Evolutionary conservation across 1,140 invertebrate genomes (phyloP), one percentile per base, ranked within the genome.

Genomic region (Ylistrum balloti): DNA sequence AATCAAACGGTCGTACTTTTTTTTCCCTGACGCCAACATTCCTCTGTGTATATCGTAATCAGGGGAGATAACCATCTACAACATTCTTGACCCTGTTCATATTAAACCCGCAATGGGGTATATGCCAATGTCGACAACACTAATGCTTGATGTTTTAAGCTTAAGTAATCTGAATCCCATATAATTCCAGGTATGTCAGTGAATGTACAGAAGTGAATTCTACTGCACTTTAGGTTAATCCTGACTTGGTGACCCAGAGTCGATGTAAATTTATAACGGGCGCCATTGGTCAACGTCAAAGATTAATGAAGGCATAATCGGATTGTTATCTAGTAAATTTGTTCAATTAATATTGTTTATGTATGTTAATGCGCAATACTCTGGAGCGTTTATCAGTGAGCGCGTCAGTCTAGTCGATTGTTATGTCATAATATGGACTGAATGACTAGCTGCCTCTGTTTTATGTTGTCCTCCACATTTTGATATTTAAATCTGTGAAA

Each of bases 51-150:
- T 28, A 28, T 74, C 56, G 56, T 74, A 28, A 74, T 74, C 1
- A 7, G 56, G 2, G 22, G 3, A 74, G 56, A 74, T 74, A 74
- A n/a, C 56, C 22, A 74, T 74, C 56, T 74, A 28, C n/a, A 17
- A 74, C 56, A 74, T 74, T 74, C 56, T 45, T 74, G 56, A 74
- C 56, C 56, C 56, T 74, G 0, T 74, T 74, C 22, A 74, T 74
- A 74, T 17, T 74, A 17, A 74, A 74, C 56, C 56, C 56, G 22
- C 56, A 17, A 11, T 74, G 56, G 56, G 56, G 56, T 74, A 17
- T 74, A n/a, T 74, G 56, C 56, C 56, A 74, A 74, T 28, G 56
- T 1, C n/a, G 9, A 28, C 56, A n/a, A 74, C 56, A 3, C 35
- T 28, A 74, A 74, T 74, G 13, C n/a, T 28, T 74, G 0, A 74